Conservation (phyloP, 2,888 invertebrate genomes). For the Gisinianus flammeolus region DNA sequence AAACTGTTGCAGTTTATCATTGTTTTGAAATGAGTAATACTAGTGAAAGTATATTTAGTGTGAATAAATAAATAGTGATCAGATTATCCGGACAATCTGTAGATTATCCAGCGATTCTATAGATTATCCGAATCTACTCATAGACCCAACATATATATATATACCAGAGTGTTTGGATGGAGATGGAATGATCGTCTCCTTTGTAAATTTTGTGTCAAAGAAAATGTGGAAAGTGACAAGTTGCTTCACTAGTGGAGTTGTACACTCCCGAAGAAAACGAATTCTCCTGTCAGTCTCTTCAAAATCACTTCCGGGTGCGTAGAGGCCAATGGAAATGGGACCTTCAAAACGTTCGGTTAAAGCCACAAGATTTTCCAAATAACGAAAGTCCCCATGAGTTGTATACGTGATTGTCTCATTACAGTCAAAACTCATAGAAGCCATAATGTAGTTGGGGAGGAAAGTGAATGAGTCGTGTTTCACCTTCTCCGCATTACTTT, state of each 20-base stretch:
- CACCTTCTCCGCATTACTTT: background rate
- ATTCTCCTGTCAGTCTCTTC: conserved; percentile 78
- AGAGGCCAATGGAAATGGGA: conserved; percentile 84
- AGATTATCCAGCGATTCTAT: too few relatives aligned
- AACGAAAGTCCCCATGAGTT: conserved; percentile 89
- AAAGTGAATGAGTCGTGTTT: conserved; percentile 1
- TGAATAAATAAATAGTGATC: too few relatives aligned
- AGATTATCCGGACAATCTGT: too few relatives aligned
- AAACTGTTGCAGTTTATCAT: too few relatives aligned
- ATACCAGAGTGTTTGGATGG: too few relatives aligned
- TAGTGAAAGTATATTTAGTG: too few relatives aligned
- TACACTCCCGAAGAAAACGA: conserved; percentile 79
- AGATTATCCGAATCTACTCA: too few relatives aligned
- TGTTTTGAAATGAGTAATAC: too few relatives aligned
- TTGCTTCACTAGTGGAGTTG: conserved; percentile 72
- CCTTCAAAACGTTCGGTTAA: conserved; percentile 80
- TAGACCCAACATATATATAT: too few relatives aligned
- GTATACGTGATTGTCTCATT: conserved; percentile 88
- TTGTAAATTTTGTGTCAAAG: conserved; percentile 71
- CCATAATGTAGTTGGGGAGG: conserved; percentile 3
- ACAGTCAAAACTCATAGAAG: conserved; percentile 64
- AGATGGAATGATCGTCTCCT: conserved; percentile 6
- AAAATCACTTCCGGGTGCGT: conserved; percentile 85
- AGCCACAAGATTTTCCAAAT: conserved; percentile 85
- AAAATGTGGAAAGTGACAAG: conserved; percentile 88